Conservation (phyloP, 2,797 vertebrate species). For the Oryzias dopingdopingensis region DNA sequence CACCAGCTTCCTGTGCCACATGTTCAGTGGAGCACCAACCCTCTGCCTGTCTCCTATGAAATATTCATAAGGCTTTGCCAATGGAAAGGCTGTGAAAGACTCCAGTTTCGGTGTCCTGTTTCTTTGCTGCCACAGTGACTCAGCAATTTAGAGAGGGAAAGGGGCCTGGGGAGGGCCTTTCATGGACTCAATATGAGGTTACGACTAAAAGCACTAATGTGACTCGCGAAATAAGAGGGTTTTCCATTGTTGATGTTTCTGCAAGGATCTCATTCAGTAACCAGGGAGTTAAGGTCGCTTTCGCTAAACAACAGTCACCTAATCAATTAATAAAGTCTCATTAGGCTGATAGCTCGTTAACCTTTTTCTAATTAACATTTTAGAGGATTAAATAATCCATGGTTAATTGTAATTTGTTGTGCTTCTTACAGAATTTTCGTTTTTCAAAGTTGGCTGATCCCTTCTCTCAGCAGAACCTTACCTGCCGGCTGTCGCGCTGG, state of each 20-base stretch:
- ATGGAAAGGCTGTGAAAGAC: conserved; percentile 72
- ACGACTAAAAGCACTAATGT: conserved; percentile 31
- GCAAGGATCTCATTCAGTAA: conserved; percentile 34
- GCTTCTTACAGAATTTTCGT: too few relatives aligned
- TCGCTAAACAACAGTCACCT: conserved; percentile 25
- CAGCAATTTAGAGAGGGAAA: conserved; percentile 36
- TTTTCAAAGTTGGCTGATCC: background rate
- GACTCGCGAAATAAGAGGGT: conserved; percentile 37
- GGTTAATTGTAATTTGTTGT: background rate
- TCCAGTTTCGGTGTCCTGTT: conserved; percentile 64
- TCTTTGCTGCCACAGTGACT: conserved; percentile 46
- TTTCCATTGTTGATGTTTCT: conserved; percentile 22
- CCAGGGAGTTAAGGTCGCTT: conserved; percentile 18
- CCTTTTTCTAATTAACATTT: conserved; percentile 8
- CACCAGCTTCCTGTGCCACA: conserved; percentile 52
- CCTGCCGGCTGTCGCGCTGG: conserved; percentile 95
- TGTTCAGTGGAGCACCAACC: conserved; percentile 59
- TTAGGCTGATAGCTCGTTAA: conserved; percentile 12
- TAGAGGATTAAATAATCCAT: conserved; percentile 2
- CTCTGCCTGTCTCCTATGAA: conserved; percentile 65
- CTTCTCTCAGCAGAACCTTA: conserved; percentile 57
- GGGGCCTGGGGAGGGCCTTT: conserved; percentile 27
- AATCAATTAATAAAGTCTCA: conserved; percentile 17
- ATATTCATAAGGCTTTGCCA: conserved; percentile 60
- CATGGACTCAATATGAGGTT: conserved; percentile 14